Conservation (phyloP, 2,113 vertebrate species). For the Bos taurus region DNA sequence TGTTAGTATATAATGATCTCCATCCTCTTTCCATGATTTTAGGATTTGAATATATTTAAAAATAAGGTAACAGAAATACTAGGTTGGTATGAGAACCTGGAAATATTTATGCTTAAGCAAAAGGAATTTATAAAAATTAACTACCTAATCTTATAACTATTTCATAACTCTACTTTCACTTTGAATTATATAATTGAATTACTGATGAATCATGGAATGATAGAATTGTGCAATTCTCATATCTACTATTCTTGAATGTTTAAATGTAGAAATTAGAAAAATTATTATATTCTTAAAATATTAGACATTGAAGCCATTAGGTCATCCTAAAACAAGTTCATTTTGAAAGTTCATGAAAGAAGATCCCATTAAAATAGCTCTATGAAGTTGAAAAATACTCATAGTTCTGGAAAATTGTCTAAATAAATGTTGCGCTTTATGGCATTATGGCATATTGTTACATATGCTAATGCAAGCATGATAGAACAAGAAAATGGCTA, state of each 20-base stretch:
- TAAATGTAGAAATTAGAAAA: slow-evolving; percentile 1
- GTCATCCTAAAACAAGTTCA: neutral
- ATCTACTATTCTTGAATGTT: neutral
- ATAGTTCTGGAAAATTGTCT: neutral
- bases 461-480: neutral
- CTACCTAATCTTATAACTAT: neutral
- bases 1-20: neutral
- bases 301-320: neutral
- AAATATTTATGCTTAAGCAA: neutral
- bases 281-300: neutral
- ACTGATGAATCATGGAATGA: neutral
- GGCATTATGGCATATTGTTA: neutral
- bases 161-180: neutral
- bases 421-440: neutral
- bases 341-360: slow-evolving; percentile 1
- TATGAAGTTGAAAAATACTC: neutral
- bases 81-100: neutral
- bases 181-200: neutral
- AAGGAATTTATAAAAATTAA: neutral
- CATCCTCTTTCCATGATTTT: neutral
- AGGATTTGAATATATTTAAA: neutral
- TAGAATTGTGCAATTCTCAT: neutral
- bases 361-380: neutral
- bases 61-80: neutral
- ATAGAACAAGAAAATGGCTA: neutral